Percentiles rank a stretch among this genome's conserved stretches.
Evolutionary conservation across 2,888 invertebrate genomes (phyloP).

Genomic region (Gastrophysa polygoni): DNA sequence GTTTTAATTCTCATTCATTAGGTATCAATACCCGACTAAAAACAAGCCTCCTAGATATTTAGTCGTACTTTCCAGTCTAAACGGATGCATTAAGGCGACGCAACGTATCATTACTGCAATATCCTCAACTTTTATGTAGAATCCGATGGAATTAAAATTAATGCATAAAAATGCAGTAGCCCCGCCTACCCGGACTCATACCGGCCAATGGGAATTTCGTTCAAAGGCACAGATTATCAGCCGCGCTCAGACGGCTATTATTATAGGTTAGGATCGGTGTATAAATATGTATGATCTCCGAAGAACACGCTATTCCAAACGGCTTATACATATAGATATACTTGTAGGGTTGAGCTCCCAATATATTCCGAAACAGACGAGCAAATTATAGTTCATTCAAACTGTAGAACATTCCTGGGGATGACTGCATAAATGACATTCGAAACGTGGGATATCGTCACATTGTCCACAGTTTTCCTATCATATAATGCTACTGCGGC

Average conservation of each 20-base stretch:
- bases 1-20: slow-evolving; percentile 11
- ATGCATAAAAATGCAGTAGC: slow-evolving; percentile 53
- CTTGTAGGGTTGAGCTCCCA: too few species aligned
- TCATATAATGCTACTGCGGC: too few species aligned
- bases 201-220: slow-evolving; percentile 51
- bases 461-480: too few species aligned
- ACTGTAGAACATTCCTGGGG: too few species aligned
- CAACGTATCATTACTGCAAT: slow-evolving; percentile 28
- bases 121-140: slow-evolving; percentile 31
- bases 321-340: slow-evolving; percentile 28
- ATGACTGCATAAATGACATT: too few species aligned
- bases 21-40: neutral
- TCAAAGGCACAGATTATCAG: slow-evolving; percentile 55
- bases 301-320: slow-evolving; percentile 54
- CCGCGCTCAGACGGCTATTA: slow-evolving; percentile 56
- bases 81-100: slow-evolving; percentile 29
- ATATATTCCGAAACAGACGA: too few species aligned
- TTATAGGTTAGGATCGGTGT: slow-evolving; percentile 59
- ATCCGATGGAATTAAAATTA: slow-evolving; percentile 43
- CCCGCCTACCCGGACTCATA: slow-evolving; percentile 43
- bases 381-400: too few species aligned
- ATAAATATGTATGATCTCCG: slow-evolving; percentile 60
- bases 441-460: too few species aligned
- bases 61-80: slow-evolving; percentile 24
- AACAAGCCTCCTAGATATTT: slow-evolving; percentile 21